These are phyloP conservation scores for Natrix natrix DNA, from an alignment of 2,797 vertebrate species.

Conservation along the genomic window DNA sequence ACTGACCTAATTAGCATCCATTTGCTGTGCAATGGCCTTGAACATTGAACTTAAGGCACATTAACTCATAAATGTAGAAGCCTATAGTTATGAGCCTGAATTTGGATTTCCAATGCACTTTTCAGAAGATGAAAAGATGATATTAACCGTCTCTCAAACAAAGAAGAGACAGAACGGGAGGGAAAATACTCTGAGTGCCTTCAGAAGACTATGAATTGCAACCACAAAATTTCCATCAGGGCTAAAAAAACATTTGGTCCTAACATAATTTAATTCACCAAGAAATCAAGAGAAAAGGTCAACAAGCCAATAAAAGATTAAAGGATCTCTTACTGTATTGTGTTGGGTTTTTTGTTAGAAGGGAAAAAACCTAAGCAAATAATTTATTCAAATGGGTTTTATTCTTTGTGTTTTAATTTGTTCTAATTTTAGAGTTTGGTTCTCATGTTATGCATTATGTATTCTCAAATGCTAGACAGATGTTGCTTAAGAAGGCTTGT, in stretches of 20 bases:
- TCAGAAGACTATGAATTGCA: slow-evolving; percentile 3
- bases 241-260: not conserved
- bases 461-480: not conserved
- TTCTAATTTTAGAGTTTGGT: not conserved
- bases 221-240: slow-evolving; percentile 3
- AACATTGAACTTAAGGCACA: slow-evolving; percentile 12
- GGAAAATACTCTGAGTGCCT: not conserved
- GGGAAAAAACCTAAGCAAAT: not conserved
- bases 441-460: not conserved
- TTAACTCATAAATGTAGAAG: slow-evolving; percentile 12
- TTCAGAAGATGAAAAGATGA: not conserved
- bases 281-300: not conserved
- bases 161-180: not conserved
- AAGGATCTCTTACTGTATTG: not conserved
- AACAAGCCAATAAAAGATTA: not conserved
- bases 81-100: not conserved
- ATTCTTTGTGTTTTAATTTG: not conserved
- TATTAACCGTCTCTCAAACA: not conserved
- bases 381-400: not conserved
- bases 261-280: not conserved
- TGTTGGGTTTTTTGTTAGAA: not conserved
- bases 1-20: slow-evolving; percentile 9
- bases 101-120: slow-evolving; percentile 11
- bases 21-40: slow-evolving; percentile 18
- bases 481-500: not conserved